Conservation (phyloP, 2,113 vertebrate genomes). For the Monarcha castaneiventris region DNA sequence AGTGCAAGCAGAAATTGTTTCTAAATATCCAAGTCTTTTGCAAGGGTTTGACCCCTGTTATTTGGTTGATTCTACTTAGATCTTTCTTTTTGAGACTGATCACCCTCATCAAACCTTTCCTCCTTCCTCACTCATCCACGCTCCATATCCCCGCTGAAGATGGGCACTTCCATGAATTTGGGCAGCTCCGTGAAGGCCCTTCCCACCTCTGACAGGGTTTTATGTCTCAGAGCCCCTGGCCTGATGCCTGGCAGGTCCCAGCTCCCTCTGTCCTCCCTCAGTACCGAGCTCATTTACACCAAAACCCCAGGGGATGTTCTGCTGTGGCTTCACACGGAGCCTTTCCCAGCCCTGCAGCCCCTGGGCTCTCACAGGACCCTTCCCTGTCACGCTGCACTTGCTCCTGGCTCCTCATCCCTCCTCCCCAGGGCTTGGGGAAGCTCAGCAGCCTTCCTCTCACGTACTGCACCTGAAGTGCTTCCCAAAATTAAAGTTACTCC, state of each 20-base stretch:
- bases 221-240: not conserved
- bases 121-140: not conserved
- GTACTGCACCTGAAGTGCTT: accelerated
- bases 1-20: not conserved
- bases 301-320: not conserved
- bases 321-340: not conserved
- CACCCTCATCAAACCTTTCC: not conserved
- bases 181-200: not conserved
- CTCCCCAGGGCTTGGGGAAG: not conserved
- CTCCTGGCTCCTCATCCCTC: not conserved
- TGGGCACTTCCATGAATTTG: not conserved
- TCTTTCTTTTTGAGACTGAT: not conserved
- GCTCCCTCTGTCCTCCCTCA: not conserved
- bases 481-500: not conserved
- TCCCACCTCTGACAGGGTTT: not conserved
- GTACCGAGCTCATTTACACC: not conserved
- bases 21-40: not conserved
- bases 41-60: not conserved
- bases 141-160: not conserved
- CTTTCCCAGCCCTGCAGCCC: not conserved
- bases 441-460: not conserved
- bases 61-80: not conserved
- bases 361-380: not conserved
- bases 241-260: accelerated
- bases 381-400: not conserved